Base-by-base conservation (phyloP, 2,113 vertebrate genomes). In the Xiphorhynchus elegans region DNA sequence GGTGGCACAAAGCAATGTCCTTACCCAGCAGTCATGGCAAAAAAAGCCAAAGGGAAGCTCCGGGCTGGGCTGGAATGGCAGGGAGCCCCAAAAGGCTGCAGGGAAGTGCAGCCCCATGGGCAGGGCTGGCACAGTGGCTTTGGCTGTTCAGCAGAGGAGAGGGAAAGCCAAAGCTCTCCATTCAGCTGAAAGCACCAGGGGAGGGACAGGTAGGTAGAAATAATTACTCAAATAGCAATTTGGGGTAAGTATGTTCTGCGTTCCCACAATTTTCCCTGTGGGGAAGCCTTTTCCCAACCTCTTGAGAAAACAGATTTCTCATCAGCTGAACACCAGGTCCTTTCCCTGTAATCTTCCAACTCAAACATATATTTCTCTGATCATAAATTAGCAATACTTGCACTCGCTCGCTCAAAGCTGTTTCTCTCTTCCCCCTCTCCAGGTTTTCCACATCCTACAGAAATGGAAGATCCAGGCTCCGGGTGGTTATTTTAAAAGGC, bases 371-470 rank as follows among this genome's bases (percentile, higher is more conserved):
- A 85, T n/a, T 94, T 93, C 89, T 96, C 89, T 87, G 93, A 93
- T 95, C 87, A 91, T 91, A 96, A 96, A 97, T 97, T 87, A 94
- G 89, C 90, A 37, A 73, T 58, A 69, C 68, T 69, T 6, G 60
- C 92, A 16, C 85, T 74, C 24, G 19, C 95, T 89, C 69, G 33
- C 81, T 93, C 85, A 28, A 76, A 95, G 90, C 84, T 88, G 90
- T 73, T 93, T 91, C 78, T 74, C 64, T 92, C 76, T 84, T 84
- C 86, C 74, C 81, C 86, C 74, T 87, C 95, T 87, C 64, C 89
- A 94, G 89, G 84, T 93, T 96, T 96, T 82, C 93, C 91, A 76
- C 95, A 73, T 87, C 93, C 94, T 8, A 95, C 95, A 33, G 95
- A n/a, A 24, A 89, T 5, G 66, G 94, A 87, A 95, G 89, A 93